Evolutionary conservation across 2,797 vertebrate genomes (phyloP), one percentile per base, ranked within the genome.

Genomic region (Sylvilagus floridanus): DNA sequence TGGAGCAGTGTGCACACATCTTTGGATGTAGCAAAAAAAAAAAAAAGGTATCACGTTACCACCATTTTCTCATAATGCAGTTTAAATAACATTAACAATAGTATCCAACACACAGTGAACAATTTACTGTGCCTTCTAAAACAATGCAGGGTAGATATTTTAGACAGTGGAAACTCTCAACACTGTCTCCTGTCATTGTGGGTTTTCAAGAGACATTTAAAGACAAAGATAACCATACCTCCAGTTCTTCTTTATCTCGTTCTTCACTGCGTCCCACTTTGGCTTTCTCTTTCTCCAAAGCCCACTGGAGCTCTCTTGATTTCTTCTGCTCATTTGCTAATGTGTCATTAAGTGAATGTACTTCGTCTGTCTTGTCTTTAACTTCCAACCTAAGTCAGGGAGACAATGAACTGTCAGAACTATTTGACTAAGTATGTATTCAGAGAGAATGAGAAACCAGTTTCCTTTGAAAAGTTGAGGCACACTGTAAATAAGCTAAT

Each of bases 291-390:
- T 99, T 99, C 98, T 99, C 99, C 97, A 99, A 88, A 35, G 98
- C 97, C 99, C 99, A 99, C 88, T 99, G 99, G 21, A 99, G 98
- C 89, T 99, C 99, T 97, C 99, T 98, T 89, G 98, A 98, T 72
- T 97, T 99, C 95, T 98, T 99, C 97, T 99, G 99, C 97, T 99
- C 99, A 0, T 96, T 98, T 54, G 98, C 98, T 98, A 99, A 98
- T 30, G 98, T 98, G 90, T 99, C 99, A 71, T 96, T 99, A 90
- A 99, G 98, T 37, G 98, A 54, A 65, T 99, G 99, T 42, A 99
- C 96, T 94, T 99, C 99, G 71, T 98, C 97, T 37, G 98, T 98
- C 97, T 99, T 99, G 97, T 99, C 99, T 14, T 99, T 98, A 82
- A 99, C 97, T 98, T 99, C 99, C 5, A 95, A 97, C 97, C 99